Evolutionary conservation across 2,113 vertebrate species (phyloP), one percentile per base, ranked within the genome.

Genomic region (Campylomormyrus numenius): DNA sequence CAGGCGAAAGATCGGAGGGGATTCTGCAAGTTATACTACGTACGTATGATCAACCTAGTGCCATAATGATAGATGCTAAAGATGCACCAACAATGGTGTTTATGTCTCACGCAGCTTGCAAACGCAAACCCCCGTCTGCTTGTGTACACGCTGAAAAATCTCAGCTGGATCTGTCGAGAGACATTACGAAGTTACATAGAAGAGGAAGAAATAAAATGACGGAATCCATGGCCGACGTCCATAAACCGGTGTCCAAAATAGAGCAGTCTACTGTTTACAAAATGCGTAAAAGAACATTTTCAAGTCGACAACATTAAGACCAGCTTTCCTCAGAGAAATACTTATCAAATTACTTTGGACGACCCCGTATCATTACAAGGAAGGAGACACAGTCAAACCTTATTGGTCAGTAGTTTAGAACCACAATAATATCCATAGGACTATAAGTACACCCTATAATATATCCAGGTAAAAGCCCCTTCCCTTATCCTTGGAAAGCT

Each of bases 301-400:
- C 90, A 27, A 93, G 89, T 92, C 91, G 90, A 74, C 89, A 90
- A 89, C 89, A 91, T 85, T 89, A 90, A 89, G 90, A 93, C 89
- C 90, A 89, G 88, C 89, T 89, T 87, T 85, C 90, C 89, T 86
- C 88, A 84, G 9, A 90, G 88, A 70, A 42, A 90, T 66, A 84
- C 8, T 89, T 19, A 66, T 66, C 17, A 50, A 49, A 86, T 31
- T 66, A 31, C 46, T 50, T 86, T 46, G 46, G 35, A 88, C 8
- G 27, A 48, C 88, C 27, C 17, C 42, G n/a, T 35, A 24, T 90
- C 87, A 42, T 88, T 52, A 62, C 5, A n/a, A 42, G 31, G 62
- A 83, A 52, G 48, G 8, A 53, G n/a, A 45, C 49, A 50, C 24
- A 52, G 88, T 89, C 31, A 50, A 74, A 83, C 88, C 48, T 19